phyloP scores from a whole-genome alignment of 2,797 vertebrate genomes.

The Oophaga sylvatica region DNA sequence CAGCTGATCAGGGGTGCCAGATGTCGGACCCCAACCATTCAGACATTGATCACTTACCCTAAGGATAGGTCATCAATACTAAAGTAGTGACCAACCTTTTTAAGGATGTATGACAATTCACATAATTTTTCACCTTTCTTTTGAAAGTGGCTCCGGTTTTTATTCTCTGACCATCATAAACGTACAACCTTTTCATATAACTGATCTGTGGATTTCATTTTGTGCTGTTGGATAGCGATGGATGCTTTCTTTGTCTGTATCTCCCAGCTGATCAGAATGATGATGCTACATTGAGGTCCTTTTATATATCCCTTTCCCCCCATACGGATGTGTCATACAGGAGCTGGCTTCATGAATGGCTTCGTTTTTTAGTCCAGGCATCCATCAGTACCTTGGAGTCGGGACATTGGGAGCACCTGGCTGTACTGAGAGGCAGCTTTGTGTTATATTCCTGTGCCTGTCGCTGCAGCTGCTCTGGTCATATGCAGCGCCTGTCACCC shows the following conservation, averaged over 20 bases:
- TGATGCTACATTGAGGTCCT: slow-evolving; percentile 13
- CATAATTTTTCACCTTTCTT: no score
- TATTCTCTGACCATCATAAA: background rate
- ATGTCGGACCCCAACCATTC: no score
- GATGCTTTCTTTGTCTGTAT: no score
- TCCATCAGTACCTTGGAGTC: slow-evolving; percentile 3
- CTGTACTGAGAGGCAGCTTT: slow-evolving; percentile 23
- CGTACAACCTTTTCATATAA: background rate
- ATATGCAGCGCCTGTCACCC: slow-evolving; percentile 40
- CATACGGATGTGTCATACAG: slow-evolving; percentile 5
- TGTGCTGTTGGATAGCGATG: background rate
- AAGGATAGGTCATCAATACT: no score
- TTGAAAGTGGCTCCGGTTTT: background rate
- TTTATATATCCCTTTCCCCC: background rate
- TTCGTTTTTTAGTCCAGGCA: background rate
- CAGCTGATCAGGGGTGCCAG: no score
- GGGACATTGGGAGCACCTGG: slow-evolving; percentile 36
- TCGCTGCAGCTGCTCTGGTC: slow-evolving; percentile 43
- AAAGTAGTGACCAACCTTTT: no score
- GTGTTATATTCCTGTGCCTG: slow-evolving; percentile 3
- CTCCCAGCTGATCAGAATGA: background rate
- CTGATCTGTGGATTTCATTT: background rate
- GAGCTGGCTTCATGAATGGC: slow-evolving; percentile 33
- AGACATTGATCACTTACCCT: no score
- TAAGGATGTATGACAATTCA: no score